These are phyloP conservation scores for Drosophila kambysellisi DNA, from an alignment of 2,888 invertebrate species.

Conservation along the genomic window DNA sequence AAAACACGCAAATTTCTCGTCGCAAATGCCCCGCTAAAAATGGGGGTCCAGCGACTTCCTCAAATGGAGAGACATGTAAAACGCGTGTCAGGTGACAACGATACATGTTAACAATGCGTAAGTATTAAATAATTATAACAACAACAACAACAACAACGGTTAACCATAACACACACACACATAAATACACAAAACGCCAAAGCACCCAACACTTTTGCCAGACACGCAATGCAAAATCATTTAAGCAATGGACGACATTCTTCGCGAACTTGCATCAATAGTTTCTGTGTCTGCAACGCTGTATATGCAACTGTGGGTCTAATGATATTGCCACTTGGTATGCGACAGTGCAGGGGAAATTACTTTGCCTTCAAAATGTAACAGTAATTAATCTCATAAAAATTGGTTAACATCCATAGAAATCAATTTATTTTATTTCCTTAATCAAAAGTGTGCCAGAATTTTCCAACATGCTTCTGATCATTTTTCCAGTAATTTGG, in stretches of 20 bases:
- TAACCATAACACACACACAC: conserved; percentile 8
- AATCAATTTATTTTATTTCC: neutral
- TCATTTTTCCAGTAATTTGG: neutral
- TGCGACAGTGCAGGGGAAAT: neutral
- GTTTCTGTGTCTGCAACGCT: conserved; percentile 12
- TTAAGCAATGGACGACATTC: conserved; percentile 54
- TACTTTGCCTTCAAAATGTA: neutral
- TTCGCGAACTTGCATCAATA: conserved; percentile 50
- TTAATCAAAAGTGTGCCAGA: neutral
- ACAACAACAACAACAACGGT: conserved; percentile 29
- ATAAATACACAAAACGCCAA: neutral
- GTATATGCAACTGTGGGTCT: conserved; percentile 3
- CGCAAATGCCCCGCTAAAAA: conserved; percentile 49
- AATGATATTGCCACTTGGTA: conserved; percentile 13
- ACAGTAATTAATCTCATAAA: neutral
- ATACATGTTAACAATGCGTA: conserved; percentile 75
- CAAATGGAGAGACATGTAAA: conserved; percentile 72
- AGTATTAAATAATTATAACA: conserved; percentile 74
- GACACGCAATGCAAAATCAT: conserved; percentile 57
- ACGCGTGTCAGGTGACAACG: conserved; percentile 71
- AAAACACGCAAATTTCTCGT: conserved; percentile 70
- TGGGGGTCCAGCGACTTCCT: conserved; percentile 61
- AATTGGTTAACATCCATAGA: neutral
- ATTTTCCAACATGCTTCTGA: neutral
- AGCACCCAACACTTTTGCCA: conserved; percentile 38